These are phyloP conservation scores for Sesamia inferens DNA, from an alignment of 2,888 invertebrate species.

Conservation along the genomic window DNA sequence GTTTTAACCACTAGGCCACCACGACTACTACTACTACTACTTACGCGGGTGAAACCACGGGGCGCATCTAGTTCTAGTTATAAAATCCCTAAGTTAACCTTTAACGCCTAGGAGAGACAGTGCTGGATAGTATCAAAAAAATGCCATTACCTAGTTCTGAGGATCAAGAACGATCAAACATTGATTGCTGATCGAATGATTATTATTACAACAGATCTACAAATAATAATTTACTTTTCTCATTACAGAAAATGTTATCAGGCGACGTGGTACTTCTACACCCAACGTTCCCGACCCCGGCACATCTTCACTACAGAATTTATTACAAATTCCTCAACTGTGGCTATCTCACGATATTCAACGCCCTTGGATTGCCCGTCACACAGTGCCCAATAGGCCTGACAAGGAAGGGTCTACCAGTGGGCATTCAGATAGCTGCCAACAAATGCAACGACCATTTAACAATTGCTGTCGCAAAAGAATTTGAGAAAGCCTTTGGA, in stretches of 20 bases:
- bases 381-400: conserved; percentile 95
- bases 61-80: no score
- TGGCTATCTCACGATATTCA: conserved; percentile 95
- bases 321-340: conserved; percentile 92
- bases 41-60: no score
- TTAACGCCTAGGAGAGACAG: no score
- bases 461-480: conserved; percentile 94
- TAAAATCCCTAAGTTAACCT: no score
- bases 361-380: conserved; percentile 94
- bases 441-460: conserved; percentile 93
- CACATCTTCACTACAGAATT: conserved; percentile 92
- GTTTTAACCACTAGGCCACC: no score
- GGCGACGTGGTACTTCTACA: conserved; percentile 93
- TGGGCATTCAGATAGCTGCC: conserved; percentile 92
- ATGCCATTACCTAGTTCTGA: no score
- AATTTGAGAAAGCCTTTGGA: conserved; percentile 95
- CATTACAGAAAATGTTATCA: conserved; percentile 90
- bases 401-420: conserved; percentile 92
- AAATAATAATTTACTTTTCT: conserved; percentile 20
- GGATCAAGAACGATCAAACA: no score
- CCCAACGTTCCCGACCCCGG: conserved; percentile 92
- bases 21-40: no score
- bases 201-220: no score
- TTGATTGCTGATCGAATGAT: no score
- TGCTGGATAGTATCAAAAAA: no score